These are phyloP conservation scores for Phragmatobia fuliginosa DNA, from an alignment of 2,888 invertebrate species.

Conservation along the genomic window DNA sequence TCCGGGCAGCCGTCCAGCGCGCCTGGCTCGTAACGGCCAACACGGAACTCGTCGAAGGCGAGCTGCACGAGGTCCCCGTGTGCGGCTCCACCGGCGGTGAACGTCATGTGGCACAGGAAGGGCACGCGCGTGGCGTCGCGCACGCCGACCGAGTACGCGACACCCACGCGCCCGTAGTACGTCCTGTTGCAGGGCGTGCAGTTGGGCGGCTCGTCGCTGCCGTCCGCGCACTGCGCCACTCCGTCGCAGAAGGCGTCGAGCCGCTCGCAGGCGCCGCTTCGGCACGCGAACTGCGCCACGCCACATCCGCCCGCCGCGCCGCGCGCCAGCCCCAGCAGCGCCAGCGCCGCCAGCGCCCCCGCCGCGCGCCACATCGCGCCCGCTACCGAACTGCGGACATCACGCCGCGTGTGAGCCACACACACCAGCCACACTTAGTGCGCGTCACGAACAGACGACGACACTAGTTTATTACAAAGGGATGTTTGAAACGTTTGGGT, in stretches of 20 bases:
- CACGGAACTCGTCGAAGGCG: constrained; percentile 95
- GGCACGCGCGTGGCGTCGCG: constrained; percentile 92
- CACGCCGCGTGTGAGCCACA: too few species aligned
- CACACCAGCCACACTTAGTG: too few species aligned
- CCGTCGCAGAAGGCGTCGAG: constrained; percentile 96
- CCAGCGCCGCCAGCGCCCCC: constrained; percentile 35
- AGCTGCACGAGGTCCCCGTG: constrained; percentile 96
- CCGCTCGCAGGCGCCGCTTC: constrained; percentile 92
- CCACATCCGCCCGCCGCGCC: constrained; percentile 74
- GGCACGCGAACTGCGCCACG: constrained; percentile 73
- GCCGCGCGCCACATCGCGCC: constrained; percentile 14
- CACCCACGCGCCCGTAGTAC: constrained; percentile 95
- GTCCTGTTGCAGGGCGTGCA: constrained; percentile 92
- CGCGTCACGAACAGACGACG: too few species aligned
- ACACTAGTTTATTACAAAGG: too few species aligned
- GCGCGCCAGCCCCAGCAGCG: constrained; percentile 53
- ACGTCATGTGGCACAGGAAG: constrained; percentile 95
- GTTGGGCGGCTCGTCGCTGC: constrained; percentile 93
- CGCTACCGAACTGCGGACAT: constrained; percentile 16
- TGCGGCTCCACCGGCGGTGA: constrained; percentile 95
- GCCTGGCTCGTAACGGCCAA: constrained; percentile 92
- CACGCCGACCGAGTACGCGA: constrained; percentile 92
- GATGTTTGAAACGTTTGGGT: too few species aligned
- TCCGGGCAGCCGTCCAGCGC: constrained; percentile 93
- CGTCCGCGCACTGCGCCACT: constrained; percentile 93